Percentiles rank a stretch among this genome's conserved stretches.
Conservation (phyloP, 2,113 vertebrate species). For the Leptodactylus fuscus region DNA sequence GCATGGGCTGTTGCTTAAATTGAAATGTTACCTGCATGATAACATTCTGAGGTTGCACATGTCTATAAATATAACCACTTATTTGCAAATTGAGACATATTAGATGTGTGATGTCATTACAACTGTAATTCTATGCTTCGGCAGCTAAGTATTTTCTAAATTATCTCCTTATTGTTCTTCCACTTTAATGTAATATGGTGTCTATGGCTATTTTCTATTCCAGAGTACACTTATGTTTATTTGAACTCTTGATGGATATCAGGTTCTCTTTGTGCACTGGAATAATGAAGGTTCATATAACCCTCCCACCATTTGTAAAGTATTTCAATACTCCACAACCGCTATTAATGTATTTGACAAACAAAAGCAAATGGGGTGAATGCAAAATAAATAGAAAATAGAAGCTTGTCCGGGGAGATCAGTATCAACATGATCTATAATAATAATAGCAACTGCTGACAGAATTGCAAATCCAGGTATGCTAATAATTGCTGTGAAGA, state of each 20-base stretch:
- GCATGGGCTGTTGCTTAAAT: too few relatives aligned
- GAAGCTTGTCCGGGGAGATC: neutral
- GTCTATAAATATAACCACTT: neutral
- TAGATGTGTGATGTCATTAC: neutral
- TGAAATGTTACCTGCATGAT: neutral
- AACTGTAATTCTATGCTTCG: neutral
- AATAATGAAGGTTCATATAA: neutral
- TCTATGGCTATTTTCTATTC: neutral
- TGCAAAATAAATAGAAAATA: slow-evolving; percentile 13
- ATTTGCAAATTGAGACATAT: neutral
- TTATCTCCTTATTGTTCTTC: neutral
- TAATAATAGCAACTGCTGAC: slow-evolving; percentile 29
- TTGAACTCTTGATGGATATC: neutral
- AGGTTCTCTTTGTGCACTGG: neutral
- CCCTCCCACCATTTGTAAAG: neutral
- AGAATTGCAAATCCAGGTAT: slow-evolving; percentile 32
- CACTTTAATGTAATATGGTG: neutral
- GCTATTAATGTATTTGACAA: slow-evolving; percentile 10
- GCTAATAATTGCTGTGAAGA: slow-evolving; percentile 31
- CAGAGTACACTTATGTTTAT: neutral
- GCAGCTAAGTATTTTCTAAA: neutral
- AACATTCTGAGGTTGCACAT: neutral
- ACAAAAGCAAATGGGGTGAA: slow-evolving; percentile 15
- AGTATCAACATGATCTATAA: slow-evolving; percentile 44
- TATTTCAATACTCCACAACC: neutral